phyloP scores from a whole-genome alignment of 2,888 invertebrate genomes.

The Quadriops clusia region DNA sequence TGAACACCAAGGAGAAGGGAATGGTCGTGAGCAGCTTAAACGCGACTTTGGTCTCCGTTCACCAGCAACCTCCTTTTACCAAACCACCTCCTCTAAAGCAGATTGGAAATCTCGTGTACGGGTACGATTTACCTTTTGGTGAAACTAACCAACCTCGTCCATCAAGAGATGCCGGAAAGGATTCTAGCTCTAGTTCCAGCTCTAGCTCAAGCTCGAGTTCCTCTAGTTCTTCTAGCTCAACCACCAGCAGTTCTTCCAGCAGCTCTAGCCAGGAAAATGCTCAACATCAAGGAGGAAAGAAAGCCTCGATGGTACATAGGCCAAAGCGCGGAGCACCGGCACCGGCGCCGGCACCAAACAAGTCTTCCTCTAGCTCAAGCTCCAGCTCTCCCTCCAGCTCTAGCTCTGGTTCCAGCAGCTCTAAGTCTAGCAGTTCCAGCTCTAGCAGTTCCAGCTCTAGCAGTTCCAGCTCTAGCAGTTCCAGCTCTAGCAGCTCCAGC shows the following conservation, averaged over 20 bases:
- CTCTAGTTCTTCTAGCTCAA: constrained; percentile 15
- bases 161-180: constrained; percentile 3
- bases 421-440: too few species aligned
- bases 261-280: too few species aligned
- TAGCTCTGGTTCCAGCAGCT: too few species aligned
- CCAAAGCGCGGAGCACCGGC: too few species aligned
- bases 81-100: constrained; percentile 32
- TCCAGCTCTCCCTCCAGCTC: too few species aligned
- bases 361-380: too few species aligned
- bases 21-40: constrained; percentile 50
- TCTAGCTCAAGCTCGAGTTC: constrained; percentile 5
- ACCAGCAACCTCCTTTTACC: too few species aligned
- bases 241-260: constrained; percentile 15
- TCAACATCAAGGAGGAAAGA: too few species aligned
- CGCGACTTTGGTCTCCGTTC: constrained; percentile 41
- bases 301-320: too few species aligned
- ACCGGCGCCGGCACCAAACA: too few species aligned
- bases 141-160: constrained; percentile 23
- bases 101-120: constrained; percentile 45
- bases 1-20: constrained; percentile 45
- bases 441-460: constrained; percentile 16
- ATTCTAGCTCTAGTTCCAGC: constrained; percentile 11
- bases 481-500: constrained; percentile 15
- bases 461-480: constrained; percentile 17
- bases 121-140: constrained; percentile 34